Evolutionary conservation across 2,797 vertebrate species (phyloP), one percentile per base, ranked within the genome.

Genomic region (Anguilla obscura): DNA sequence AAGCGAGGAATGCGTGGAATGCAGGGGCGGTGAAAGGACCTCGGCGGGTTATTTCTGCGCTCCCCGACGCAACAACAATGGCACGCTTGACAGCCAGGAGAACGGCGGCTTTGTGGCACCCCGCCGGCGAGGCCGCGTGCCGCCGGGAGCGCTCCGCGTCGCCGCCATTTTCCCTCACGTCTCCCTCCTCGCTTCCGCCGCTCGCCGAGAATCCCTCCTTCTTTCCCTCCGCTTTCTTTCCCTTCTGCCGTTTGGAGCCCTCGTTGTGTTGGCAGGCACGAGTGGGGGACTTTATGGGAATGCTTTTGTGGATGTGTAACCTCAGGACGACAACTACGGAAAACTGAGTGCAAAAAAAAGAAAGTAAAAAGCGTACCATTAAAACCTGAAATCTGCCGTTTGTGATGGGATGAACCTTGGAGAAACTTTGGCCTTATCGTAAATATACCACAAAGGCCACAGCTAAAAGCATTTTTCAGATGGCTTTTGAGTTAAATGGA

Each of bases 141-240:
- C 98, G 97, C 98, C 98, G 97, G 96, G 97, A 98, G 98, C 98
- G 96, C 97, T 94, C 95, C 88, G 93, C 97, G 99, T 99, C 96
- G 94, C 95, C 97, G 92, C 93, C 96, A 98, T 99, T 98, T 97
- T 96, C 95, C 88, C 90, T 96, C 94, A 93, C 96, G 96, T 95
- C 94, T 94, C 96, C 94, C 93, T 94, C 96, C 95, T 93, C 93
- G 92, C 94, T 5, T 21, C 93, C 93, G 94, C 89, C 94, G 93
- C 95, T 94, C 94, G 96, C 94, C 95, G 95, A 96, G 95, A 97
- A 96, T 96, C 96, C 95, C 94, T 95, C 85, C 92, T 94, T 92
- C 93, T 94, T 93, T 96, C 93, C 93, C 90, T 95, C 94, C 89
- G 90, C 94, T 60, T 24, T 60, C 58, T 60, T 24, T 18, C 58